phyloP scores from a whole-genome alignment of 2,888 invertebrate species.

The Phrixothrix hirtus region DNA sequence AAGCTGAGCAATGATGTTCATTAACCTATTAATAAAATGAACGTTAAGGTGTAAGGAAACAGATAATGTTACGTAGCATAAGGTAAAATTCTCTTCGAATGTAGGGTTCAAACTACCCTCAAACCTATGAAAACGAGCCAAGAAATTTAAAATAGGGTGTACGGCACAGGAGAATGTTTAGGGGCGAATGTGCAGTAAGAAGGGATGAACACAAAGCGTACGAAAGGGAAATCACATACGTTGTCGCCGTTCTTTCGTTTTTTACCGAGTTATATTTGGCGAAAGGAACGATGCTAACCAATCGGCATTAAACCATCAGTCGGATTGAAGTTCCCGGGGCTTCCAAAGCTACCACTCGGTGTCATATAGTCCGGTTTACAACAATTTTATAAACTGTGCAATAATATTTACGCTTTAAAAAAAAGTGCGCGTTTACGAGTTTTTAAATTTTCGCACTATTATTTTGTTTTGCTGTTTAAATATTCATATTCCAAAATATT shows the following conservation, averaged over 20 bases:
- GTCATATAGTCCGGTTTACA: conserved; percentile 37
- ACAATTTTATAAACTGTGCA: conserved; percentile 36
- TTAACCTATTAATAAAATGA: conserved; percentile 31
- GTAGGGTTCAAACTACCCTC: conserved; percentile 36
- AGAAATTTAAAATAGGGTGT: conserved; percentile 44
- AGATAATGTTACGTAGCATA: conserved; percentile 27
- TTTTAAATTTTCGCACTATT: conserved; percentile 3
- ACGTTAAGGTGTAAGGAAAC: conserved; percentile 28
- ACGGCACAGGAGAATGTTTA: conserved; percentile 46
- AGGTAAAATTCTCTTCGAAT: conserved; percentile 31
- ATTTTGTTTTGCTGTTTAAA: not conserved
- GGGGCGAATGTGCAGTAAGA: conserved; percentile 46
- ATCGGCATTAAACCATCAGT: conserved; percentile 23
- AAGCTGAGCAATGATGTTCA: no score
- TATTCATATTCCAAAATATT: conserved; percentile 1
- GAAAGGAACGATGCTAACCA: conserved; percentile 26
- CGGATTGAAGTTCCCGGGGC: conserved; percentile 30
- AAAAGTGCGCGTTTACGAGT: conserved; percentile 12
- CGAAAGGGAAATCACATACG: conserved; percentile 42
- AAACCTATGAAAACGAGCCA: conserved; percentile 39
- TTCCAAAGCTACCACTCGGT: conserved; percentile 37
- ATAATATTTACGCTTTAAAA: conserved; percentile 29
- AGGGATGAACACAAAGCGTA: conserved; percentile 49
- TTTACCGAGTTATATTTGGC: conserved; percentile 32
- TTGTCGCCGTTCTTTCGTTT: conserved; percentile 34